Base-by-base conservation (phyloP, 2,888 invertebrate genomes). In the Rotaria magnacalcarata region DNA sequence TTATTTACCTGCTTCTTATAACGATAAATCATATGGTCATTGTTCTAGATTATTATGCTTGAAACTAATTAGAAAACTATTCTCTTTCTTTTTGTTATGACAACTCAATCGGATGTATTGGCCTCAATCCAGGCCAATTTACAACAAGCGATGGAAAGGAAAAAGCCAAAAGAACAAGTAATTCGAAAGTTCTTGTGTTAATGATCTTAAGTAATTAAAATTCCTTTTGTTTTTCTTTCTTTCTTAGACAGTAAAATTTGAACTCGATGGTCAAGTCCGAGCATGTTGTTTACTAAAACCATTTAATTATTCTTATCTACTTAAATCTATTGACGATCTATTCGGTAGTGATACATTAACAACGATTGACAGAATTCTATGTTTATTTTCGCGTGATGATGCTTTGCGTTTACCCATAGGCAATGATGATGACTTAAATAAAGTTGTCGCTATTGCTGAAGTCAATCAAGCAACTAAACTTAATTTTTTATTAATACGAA, bases 321-420 rank as follows among this genome's bases (percentile, higher is more conserved):
- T 47, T 47, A n/a, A 47, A 3, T 21, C n/a, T 11, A 80, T 80
- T n/a, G 4, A 80, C 2, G 24, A 47, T 2, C 24, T 47, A 80
- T 80, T 80, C 47, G 80, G 80, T 47, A 34, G 7, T 34, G 16
- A 41, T 19, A 34, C 19, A 19, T 67, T 19, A 34, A 5, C 19
- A 34, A 34, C 67, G 10, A 34, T 67, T 1, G 67, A 67, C n/a
- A 16, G 34, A 34, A 80, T 80, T n/a, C 80, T 47, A n/a, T 80
- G 80, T 80, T 41, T 80, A 47, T 80, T 80, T 47, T 80, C 80
- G n/a, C 80, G 80, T n/a, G 80, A 47, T 80, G 43, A 47, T n/a
- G 47, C 80, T n/a, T 7, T 80, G 8, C 24, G 80, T 47, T 43
- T 80, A 80, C 80, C 80, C n/a, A n/a, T 80, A 11, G 24, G 8